A percentile compares a stretch with the other conserved stretches of the same genome.
phyloP scores from a whole-genome alignment of 2,888 invertebrate genomes.

The Drosophila rellima region DNA sequence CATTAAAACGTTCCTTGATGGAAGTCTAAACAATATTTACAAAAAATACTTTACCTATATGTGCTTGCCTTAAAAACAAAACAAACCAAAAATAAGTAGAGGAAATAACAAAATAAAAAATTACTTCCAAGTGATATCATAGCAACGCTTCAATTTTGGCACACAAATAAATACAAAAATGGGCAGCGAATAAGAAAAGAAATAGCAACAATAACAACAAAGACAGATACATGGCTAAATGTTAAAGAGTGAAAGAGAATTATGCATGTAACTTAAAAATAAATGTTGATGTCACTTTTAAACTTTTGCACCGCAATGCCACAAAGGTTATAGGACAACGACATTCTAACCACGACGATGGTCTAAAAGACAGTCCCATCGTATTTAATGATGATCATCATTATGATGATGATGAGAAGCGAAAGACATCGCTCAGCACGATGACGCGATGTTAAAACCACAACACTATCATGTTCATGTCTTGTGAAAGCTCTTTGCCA shows the following conservation, averaged over 20 bases:
- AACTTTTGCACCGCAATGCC: constrained; percentile 43
- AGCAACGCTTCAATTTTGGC: constrained; percentile 59
- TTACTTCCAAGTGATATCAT: constrained; percentile 73
- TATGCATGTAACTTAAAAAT: constrained; percentile 70
- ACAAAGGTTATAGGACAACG: constrained; percentile 80
- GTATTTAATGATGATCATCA: constrained; percentile 13
- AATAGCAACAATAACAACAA: constrained; percentile 22
- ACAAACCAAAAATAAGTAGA: constrained; percentile 4
- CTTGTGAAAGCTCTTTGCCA: constrained; percentile 36
- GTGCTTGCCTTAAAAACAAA: constrained; percentile 11
- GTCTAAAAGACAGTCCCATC: constrained; percentile 12
- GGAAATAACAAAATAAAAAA: constrained; percentile 65
- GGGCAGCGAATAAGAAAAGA: constrained; percentile 49
- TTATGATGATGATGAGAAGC: constrained; percentile 12
- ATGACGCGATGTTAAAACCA: constrained; percentile 41
- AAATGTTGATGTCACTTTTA: constrained; percentile 78
- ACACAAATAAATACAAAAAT: constrained; percentile 64
- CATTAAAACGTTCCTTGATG: constrained; percentile 29
- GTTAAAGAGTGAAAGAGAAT: constrained; percentile 34
- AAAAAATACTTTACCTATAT: constrained; percentile 16
- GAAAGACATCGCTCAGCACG: constrained; percentile 43
- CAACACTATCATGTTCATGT: constrained; percentile 26
- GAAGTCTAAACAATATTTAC: constrained; percentile 24
- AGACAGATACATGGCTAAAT: constrained; percentile 24
- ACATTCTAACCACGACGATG: constrained; percentile 43